Evolutionary conservation across 2,888 invertebrate genomes (phyloP), one percentile per base, ranked within the genome.

Genomic region (Clostera curtula): DNA sequence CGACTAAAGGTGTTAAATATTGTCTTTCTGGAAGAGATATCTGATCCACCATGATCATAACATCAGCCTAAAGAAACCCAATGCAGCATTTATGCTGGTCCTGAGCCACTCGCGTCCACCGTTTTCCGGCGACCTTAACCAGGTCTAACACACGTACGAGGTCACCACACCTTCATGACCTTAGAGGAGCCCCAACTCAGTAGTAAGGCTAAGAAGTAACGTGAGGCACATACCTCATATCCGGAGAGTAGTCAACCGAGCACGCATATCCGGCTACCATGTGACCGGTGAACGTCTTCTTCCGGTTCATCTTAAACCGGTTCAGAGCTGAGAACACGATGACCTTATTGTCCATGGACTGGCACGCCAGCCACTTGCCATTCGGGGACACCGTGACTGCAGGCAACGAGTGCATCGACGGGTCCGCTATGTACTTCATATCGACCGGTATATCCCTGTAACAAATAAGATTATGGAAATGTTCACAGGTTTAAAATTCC

Each of bases 231-330:
- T 68, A 95, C 92, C 93, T 95, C 97, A 99, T 98, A 65, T 99
- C 98, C 0, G 99, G 98, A 1, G 98, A 97, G 75, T 96, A 99
- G 74, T 99, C 99, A 4, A 97, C 85, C 1, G 93, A 90, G 67
- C 99, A 99, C 0, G 99, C 98, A 74, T 98, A 99, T 0, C 99
- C 99, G 5, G 99, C 98, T 1, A 98, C 98, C 97, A 99, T 99
- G 67, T 99, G 99, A 0, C 99, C 98, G 0, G 92, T 92, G 75
- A 99, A 99, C 0, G 95, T 93, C 76, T 99, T 99, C 76, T 99
- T 99, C 13, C 97, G 86, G 77, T 99, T 98, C 87, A 98, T 92
- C 79, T 98, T 98, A 76, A 99, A 97, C 39, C 98, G 87, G 84
- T 98, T 98, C 39, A 98, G 82, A 0, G 98, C 97, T 14, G 98